Base-by-base conservation (phyloP, 1,140 invertebrate genomes). In the Grapholita molesta region DNA sequence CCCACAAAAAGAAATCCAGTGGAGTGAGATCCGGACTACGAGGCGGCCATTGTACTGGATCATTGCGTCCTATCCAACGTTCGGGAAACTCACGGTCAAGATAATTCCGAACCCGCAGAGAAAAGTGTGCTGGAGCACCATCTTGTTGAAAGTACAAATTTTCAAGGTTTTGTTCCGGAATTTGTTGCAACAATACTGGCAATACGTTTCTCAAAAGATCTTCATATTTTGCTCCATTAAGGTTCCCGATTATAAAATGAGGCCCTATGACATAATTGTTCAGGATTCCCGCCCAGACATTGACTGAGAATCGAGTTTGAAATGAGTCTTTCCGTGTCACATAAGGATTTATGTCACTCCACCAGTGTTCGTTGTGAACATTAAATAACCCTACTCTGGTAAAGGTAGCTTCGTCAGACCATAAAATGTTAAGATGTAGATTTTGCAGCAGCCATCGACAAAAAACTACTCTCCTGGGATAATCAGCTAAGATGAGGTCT, bases 1-100 rank as follows among this genome's bases (percentile, higher is more conserved):
- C 64, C 64, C 64, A 66, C 18, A 66, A 48, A 25, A 66, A 42
- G 64, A 66, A 66, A 15, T 66, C 64, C 0, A 66, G 15, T 9
- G 64, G 64, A 1, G 61, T 42, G 1, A 66, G 64, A 25, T 66
- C 64, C 1, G 32, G 64, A 24, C 25, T 33, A 4, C 35, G 23
- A 48, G 33, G 18, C 12, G 64, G 64, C 64, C 64, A 65, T 8
- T 25, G 12, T 7, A 65, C 15, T 23, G 64, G 64, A 30, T 30
- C 64, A 3, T 35, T 21, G 18, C 64, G 30, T 2, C 64, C 64
- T 18, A 35, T 2, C 64, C 64, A 23, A 35, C 18, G 4, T 6
- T 65, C 7, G 18, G 64, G n/a, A 23, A 33, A 65, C 21, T 28
- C 30, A 18, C 32, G 23, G 15, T 65, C 32, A 5, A 65, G 28